A percentile compares a stretch with the other conserved stretches of the same genome.
These are phyloP conservation scores for Phoebastria nigripes DNA, from an alignment of 2,797 vertebrate species.

Conservation along the genomic window DNA sequence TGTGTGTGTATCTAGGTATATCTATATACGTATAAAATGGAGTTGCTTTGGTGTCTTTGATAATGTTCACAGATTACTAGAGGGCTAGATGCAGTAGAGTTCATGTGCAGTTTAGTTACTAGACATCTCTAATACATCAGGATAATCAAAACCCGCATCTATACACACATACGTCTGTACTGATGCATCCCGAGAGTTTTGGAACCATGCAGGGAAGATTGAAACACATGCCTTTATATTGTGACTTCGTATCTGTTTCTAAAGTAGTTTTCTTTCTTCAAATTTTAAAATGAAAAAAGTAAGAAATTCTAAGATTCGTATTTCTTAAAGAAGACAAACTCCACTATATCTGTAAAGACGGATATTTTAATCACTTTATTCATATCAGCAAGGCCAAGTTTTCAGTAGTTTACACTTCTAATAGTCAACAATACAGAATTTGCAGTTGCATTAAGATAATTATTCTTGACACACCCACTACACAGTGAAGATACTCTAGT, in stretches of 20 bases:
- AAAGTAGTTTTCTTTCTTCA: not conserved
- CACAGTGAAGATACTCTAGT: not conserved
- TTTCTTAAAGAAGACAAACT: not conserved
- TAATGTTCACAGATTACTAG: fast-evolving
- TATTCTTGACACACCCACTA: conserved; percentile 45
- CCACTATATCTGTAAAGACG: conserved; percentile 29
- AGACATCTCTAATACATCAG: fast-evolving
- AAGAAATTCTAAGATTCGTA: not conserved
- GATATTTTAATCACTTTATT: conserved; percentile 68
- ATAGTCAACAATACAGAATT: conserved; percentile 67
- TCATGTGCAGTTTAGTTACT: fast-evolving
- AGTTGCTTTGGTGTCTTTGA: not conserved
- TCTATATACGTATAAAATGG: fast-evolving
- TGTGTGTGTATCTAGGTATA: too few relatives aligned
- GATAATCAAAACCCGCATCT: fast-evolving
- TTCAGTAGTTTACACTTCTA: conserved; percentile 71
- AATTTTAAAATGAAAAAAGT: not conserved
- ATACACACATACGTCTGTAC: fast-evolving
- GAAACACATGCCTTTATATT: not conserved
- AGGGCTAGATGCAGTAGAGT: not conserved
- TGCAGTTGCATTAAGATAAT: conserved; percentile 40
- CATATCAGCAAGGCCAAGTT: conserved; percentile 60
- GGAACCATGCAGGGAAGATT: not conserved
- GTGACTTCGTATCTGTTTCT: not conserved
- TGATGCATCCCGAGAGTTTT: not conserved